Conservation (phyloP, 2,113 vertebrate genomes). For the Prietella phreatophila region DNA sequence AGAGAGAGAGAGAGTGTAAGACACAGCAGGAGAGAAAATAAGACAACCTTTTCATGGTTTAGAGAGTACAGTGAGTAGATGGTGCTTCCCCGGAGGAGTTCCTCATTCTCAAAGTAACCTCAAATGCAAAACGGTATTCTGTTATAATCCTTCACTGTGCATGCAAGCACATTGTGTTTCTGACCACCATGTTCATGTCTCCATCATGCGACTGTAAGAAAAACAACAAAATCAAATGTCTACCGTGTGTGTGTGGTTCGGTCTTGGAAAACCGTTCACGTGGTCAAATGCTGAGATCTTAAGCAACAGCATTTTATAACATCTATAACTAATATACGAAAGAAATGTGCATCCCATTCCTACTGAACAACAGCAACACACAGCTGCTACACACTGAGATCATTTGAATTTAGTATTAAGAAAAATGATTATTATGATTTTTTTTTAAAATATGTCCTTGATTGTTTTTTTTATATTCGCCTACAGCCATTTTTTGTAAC, state of each 20-base stretch:
- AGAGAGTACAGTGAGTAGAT: slow-evolving; percentile 16
- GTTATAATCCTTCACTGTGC: neutral
- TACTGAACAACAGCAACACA: neutral
- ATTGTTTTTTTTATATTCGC: neutral
- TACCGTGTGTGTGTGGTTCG: neutral
- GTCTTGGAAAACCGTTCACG: neutral
- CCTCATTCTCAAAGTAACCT: slow-evolving; percentile 18
- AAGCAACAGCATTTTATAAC: neutral
- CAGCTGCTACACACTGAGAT: neutral
- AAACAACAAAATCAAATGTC: neutral
- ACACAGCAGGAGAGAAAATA: neutral
- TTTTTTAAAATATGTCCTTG: neutral
- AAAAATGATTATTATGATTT: no score
- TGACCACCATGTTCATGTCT: neutral
- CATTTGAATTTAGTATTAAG: neutral
- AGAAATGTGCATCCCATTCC: neutral
- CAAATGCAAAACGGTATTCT: neutral
- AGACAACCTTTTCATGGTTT: slow-evolving; percentile 1
- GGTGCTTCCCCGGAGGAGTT: slow-evolving; percentile 32
- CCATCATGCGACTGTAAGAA: neutral
- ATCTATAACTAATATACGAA: neutral
- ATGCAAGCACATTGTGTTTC: neutral
- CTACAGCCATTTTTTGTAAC: neutral
- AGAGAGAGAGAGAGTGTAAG: neutral
- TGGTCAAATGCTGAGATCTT: neutral